Percentiles rank a stretch among this genome's conserved stretches.
Evolutionary conservation across 2,113 vertebrate genomes (phyloP).

Genomic region (Forbesichthys papilliferus): DNA sequence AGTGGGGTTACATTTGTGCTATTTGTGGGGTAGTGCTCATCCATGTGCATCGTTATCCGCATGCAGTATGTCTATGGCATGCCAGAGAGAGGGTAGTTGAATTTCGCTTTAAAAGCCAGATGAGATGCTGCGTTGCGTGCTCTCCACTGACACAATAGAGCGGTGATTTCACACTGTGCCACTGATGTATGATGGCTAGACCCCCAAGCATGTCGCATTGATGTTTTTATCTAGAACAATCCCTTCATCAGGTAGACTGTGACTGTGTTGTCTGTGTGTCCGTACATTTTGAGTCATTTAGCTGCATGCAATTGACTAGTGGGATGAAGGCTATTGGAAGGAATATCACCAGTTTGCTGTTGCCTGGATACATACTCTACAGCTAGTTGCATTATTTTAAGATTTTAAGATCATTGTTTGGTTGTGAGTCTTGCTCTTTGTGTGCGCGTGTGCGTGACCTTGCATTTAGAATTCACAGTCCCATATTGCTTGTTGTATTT

Average conservation of each 20-base stretch:
- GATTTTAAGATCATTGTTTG: constrained; percentile 33
- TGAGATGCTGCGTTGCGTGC: neutral
- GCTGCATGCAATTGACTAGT: constrained; percentile 62
- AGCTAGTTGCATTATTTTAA: constrained; percentile 53
- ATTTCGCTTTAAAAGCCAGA: constrained; percentile 41
- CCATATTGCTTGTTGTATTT: neutral
- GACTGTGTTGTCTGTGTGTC: constrained; percentile 9
- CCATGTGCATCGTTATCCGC: neutral
- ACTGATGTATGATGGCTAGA: constrained; percentile 50
- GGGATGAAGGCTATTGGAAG: constrained; percentile 63
- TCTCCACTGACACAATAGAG: constrained; percentile 5
- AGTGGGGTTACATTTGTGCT: neutral
- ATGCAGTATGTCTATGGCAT: neutral
- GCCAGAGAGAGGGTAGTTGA: constrained; percentile 19
- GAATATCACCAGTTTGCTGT: constrained; percentile 67
- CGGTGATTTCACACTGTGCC: constrained; percentile 34
- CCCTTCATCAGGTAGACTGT: constrained; percentile 38
- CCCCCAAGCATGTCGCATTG: constrained; percentile 28
- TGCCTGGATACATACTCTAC: constrained; percentile 73
- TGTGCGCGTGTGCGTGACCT: neutral
- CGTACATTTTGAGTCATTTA: constrained; percentile 52
- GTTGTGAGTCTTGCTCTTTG: constrained; percentile 15
- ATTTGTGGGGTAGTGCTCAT: neutral
- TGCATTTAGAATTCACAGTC: neutral
- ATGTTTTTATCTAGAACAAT: constrained; percentile 53